Evolutionary conservation across 2,113 vertebrate genomes (phyloP).

Genomic region (Pituophis catenifer): DNA sequence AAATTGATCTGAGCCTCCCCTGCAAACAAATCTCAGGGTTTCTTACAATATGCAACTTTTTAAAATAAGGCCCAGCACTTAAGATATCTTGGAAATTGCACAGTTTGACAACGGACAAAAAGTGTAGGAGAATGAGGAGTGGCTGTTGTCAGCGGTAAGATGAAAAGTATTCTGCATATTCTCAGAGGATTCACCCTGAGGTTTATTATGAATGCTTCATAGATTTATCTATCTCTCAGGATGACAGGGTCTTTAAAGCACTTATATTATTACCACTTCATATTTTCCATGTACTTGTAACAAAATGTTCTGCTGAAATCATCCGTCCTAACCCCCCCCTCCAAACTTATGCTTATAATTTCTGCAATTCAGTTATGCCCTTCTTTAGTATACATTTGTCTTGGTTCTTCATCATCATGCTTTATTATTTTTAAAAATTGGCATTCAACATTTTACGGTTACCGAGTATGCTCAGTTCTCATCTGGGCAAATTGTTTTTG

Average conservation of each 20-base stretch:
- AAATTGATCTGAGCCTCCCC: conserved; percentile 1
- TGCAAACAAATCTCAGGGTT: conserved; percentile 14
- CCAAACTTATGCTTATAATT: not conserved
- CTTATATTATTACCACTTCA: not conserved
- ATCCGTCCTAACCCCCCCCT: not conserved
- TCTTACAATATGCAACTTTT: conserved; percentile 5
- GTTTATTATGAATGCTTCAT: not conserved
- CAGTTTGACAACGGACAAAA: not conserved
- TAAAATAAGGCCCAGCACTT: not conserved
- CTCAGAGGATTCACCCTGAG: not conserved
- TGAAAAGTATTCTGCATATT: not conserved
- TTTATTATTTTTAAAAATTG: not conserved
- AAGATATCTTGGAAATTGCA: not conserved
- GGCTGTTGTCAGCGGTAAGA: not conserved
- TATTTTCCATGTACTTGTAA: not conserved
- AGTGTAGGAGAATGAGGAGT: not conserved
- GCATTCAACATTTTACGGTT: not conserved
- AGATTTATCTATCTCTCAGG: not conserved
- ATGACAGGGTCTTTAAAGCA: not conserved
- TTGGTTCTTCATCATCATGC: not conserved
- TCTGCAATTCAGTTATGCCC: not conserved
- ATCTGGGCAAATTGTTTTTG: not conserved
- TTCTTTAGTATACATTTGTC: not conserved
- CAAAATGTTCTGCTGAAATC: not conserved
- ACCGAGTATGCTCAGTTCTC: not conserved